Evolutionary conservation across 2,113 vertebrate genomes (phyloP).

Genomic region (Periophthalmus modestus): DNA sequence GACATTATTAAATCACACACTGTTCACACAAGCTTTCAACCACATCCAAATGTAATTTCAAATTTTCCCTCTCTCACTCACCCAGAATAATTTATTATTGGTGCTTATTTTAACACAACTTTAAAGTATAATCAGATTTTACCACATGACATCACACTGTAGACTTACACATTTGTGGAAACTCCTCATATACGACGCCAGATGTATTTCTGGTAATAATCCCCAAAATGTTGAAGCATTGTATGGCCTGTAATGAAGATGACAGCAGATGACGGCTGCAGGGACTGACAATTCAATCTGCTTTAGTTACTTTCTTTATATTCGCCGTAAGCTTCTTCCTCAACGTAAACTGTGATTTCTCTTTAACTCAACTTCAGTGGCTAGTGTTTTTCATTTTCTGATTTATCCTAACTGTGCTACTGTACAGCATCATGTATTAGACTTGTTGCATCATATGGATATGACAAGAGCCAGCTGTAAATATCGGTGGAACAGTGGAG

Average conservation of each 20-base stretch:
- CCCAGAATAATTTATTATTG: background rate
- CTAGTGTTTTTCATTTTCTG: background rate
- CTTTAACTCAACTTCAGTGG: background rate
- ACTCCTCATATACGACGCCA: background rate
- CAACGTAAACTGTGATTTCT: no score
- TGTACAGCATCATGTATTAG: background rate
- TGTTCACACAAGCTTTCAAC: background rate
- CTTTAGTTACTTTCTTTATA: no score
- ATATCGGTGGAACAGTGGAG: slow-evolving; percentile 8
- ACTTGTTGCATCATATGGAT: slow-evolving; percentile 15
- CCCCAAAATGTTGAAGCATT: background rate
- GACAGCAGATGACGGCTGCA: background rate
- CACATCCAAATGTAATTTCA: background rate
- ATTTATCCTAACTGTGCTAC: background rate
- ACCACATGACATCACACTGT: background rate
- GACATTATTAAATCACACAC: background rate
- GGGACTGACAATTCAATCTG: no score
- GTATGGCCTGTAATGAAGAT: background rate
- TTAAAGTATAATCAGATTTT: background rate
- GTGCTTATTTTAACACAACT: background rate
- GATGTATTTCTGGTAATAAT: background rate
- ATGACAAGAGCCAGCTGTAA: slow-evolving; percentile 7
- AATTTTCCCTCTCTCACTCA: background rate
- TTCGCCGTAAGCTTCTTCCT: no score
- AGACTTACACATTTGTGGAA: background rate